A percentile compares a stretch with the other conserved stretches of the same genome.
Evolutionary conservation across 1,140 invertebrate species (phyloP).

Genomic region (Apocrypta bakeri): DNA sequence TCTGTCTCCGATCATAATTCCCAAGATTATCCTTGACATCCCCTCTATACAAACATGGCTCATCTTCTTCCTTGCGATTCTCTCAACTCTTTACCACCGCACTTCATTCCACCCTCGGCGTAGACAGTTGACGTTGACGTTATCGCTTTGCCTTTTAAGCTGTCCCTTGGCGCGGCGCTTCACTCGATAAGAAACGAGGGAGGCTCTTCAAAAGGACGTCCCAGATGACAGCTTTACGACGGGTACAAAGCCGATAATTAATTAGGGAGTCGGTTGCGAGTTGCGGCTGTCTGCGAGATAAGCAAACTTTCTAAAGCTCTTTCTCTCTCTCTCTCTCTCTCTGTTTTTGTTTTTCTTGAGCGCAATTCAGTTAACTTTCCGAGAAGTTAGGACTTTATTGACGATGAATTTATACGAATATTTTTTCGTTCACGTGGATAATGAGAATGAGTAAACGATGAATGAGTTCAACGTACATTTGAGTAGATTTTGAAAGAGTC

Average conservation of each 20-base stretch:
- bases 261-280: constrained; percentile 2
- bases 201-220: constrained; percentile 26
- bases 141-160: background rate
- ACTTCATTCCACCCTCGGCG: background rate
- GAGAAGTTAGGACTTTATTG: too few species aligned
- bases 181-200: background rate
- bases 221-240: constrained; percentile 39
- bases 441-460: too few species aligned
- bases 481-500: background rate
- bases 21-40: background rate
- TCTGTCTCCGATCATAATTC: background rate
- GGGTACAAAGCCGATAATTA: constrained; percentile 47
- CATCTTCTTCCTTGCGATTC: background rate
- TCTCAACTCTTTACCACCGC: background rate
- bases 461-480: background rate
- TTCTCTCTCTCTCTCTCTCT: too few species aligned
- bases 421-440: too few species aligned
- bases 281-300: background rate
- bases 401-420: too few species aligned
- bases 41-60: background rate
- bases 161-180: background rate
- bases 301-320: background rate
- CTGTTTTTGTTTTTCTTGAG: too few species aligned
- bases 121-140: background rate
- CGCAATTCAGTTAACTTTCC: background rate